Evolutionary conservation across 2,888 invertebrate genomes (phyloP), one percentile per base, ranked within the genome.

Genomic region (Peribatodes rhomboidaria): DNA sequence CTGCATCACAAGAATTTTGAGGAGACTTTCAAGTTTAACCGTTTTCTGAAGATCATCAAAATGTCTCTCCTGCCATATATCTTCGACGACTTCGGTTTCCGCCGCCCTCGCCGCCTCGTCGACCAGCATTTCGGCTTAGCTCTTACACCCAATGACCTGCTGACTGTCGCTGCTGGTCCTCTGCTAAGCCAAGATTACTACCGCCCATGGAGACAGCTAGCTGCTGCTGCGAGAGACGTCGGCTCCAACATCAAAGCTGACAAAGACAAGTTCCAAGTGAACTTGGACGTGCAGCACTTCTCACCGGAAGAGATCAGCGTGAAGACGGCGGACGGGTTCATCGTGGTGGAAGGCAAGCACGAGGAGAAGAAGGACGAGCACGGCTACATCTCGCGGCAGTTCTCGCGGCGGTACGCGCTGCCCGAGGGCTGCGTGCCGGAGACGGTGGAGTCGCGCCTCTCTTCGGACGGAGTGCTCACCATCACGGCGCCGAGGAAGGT

Each of bases 91-190:
- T 44, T 55, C 16, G 33, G 20, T 1, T 55, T 13, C 39, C 55
- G 33, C 31, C 55, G 39, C 35, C 92, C 94, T 1, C 89, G 91
- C 18, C 89, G 93, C 8, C 73, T 94, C 8, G 27, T 92, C 60
- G 94, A 94, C 77, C 94, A 94, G 78, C 92, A 94, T 68, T 94
- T 94, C 74, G 94, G 94, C 16, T 73, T 94, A 72, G 94, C 87
- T 0, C 71, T 94, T 16, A 86, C 89, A 39, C 88, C 93, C 1
- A 93, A 94, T n/a, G 94, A 94, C 49, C 59, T 94, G 0, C 79
- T 94, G 3, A 77, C 82, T 11, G 70, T 74, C 9, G 69, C 74
- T 13, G 74, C 79, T 33, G 33, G 44, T 2, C 85, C 88, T 0
- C 1, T 87, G 41, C 44, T 82, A 9, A 82, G 69, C 65, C 74